phyloP scores from a whole-genome alignment of 2,888 invertebrate genomes.

The Koerneria pararmatus region DNA sequence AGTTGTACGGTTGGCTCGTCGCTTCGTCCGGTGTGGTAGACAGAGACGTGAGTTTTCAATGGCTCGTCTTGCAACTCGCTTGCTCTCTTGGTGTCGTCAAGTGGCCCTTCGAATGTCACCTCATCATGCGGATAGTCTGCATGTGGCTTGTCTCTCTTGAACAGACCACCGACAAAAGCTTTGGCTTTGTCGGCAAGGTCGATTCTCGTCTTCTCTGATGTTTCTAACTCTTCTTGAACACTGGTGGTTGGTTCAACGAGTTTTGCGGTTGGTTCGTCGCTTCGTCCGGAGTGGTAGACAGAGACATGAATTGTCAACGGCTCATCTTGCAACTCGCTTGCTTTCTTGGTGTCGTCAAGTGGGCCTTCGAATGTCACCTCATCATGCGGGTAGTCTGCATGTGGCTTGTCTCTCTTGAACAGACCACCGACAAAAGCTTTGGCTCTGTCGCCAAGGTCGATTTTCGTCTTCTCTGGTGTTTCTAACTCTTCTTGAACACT shows the following conservation, averaged over 20 bases:
- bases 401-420: constrained; percentile 1
- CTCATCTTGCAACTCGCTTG: constrained; percentile 4
- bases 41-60: neutral
- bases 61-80: neutral
- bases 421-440: constrained; percentile 5
- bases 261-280: neutral
- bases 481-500: neutral
- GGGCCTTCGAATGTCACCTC: neutral
- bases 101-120: neutral
- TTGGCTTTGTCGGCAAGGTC: no score
- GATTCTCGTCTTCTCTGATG: no score
- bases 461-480: constrained; percentile 5
- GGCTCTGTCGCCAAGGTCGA: constrained; percentile 2
- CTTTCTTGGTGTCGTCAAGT: neutral
- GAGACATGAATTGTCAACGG: neutral
- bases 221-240: no score
- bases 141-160: no score
- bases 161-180: no score
- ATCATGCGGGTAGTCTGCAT: neutral
- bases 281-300: constrained; percentile 5
- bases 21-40: no score
- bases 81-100: neutral
- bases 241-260: no score
- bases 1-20: no score
- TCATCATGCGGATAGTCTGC: neutral